Evolutionary conservation across 2,797 vertebrate species (phyloP).

Genomic region (Notamacropus eugenii): DNA sequence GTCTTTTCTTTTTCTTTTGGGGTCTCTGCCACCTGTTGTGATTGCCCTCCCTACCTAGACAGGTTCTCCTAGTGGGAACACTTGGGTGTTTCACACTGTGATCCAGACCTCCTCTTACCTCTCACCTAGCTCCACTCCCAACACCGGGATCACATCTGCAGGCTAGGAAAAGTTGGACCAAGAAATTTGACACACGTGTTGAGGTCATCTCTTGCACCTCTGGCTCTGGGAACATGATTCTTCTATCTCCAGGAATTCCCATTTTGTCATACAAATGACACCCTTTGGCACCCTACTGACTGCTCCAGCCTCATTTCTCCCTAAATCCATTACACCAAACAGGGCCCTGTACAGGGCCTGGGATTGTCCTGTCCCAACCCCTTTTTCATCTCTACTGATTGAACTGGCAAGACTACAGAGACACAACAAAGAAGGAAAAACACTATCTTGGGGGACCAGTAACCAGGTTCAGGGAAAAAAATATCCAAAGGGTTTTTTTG

Average conservation of each 20-base stretch:
- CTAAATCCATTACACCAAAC: not conserved
- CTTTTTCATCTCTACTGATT: not conserved
- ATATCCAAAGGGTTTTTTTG: not conserved
- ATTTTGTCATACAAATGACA: not conserved
- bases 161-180: constrained; percentile 44
- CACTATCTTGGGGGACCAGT: not conserved
- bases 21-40: constrained; percentile 70
- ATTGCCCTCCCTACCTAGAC: constrained; percentile 61
- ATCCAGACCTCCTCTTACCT: not conserved
- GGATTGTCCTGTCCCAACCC: not conserved
- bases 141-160: constrained; percentile 63
- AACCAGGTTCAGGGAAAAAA: not conserved
- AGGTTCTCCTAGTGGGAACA: constrained; percentile 65
- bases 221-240: not conserved
- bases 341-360: not conserved
- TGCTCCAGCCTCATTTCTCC: constrained; percentile 44
- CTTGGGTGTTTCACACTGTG: constrained; percentile 22
- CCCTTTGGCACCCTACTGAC: constrained; percentile 21
- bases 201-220: constrained; percentile 59
- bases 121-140: constrained; percentile 22
- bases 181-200: constrained; percentile 48
- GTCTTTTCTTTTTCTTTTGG: not conserved
- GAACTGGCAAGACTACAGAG: not conserved
- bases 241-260: constrained; percentile 61
- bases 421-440: not conserved